Evolutionary conservation across 2,797 vertebrate species (phyloP), one percentile per base, ranked within the genome.

Genomic region (Ara ararauna): DNA sequence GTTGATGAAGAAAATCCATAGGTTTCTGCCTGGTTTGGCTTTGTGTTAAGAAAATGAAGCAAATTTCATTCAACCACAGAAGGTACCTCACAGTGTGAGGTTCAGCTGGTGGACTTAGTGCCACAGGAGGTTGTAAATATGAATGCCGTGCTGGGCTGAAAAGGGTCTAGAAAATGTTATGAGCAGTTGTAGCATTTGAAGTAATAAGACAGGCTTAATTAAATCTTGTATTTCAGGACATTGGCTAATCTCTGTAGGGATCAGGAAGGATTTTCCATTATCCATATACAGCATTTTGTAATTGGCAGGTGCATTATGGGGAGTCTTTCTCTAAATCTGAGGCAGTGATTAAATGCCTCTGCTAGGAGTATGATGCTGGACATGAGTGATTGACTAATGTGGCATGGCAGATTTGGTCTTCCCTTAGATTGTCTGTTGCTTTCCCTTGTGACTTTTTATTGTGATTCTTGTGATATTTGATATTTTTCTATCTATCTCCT

Each of bases 191-290:
- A 97, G 91, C 90, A 92, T 93, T 95, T 97, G 93, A 96, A 95
- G 77, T 93, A 91, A 82, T 95, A 95, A 96, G 87, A 90, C 84
- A 76, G 56, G 90, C 92, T 96, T 97, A 96, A 95, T 97, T 95
- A 93, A 96, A 93, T 92, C 86, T 96, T 48, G 5, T 93, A 80
- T 95, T 94, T 95, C 86, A 92, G 78, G 71, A 87, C 86, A 79
- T 64, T 77, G 84, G 40, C 44, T 95, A 67, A 86, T 87, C 81
- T 96, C 90, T 93, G 53, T 87, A 92, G 84, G 88, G 94, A 96
- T 95, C 92, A 94, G 81, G 56, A 95, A 89, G 93, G 94, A 95
- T 95, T 96, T 95, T 94, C 68, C 67, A 16, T 90, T 89, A 93
- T 89, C 90, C 84, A 56, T 82, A 74, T 45, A 73, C 64, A 95